Evolutionary conservation across 1,140 invertebrate species (phyloP), one percentile per base, ranked within the genome.

Genomic region (Cataglyphis hispanica): DNA sequence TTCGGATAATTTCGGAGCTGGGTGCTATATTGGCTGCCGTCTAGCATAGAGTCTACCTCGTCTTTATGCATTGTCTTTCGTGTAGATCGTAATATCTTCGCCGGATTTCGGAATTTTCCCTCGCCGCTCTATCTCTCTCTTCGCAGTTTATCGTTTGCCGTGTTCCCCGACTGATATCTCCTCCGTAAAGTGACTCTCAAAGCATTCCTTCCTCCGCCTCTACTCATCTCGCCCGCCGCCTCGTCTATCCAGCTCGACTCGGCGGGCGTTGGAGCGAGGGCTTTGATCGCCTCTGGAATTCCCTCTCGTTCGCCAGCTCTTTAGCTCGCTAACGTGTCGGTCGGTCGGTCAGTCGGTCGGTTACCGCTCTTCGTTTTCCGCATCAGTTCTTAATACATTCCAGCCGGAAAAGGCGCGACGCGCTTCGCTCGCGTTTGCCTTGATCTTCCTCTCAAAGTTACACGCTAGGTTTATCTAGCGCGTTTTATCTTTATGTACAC

Each of bases 371-470:
- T 72, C 34, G n/a, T 22, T 56, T 61, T 40, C 50, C 58, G 74
- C 86, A 61, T 53, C 46, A 4, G 25, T 43, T 31, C 61, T 66
- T 86, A 89, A 86, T 89, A 89, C 74, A 88, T 89, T 86, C 77
- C 61, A 89, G 80, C 72, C 76, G 22, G 43, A 25, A 56, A 70
- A 72, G 46, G 34, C 64, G 60, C 87, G 74, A 67, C 25, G 70
- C 50, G 76, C 58, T 25, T 46, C 67, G 40, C 70, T 58, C 80
- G 58, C 56, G 72, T 66, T 83, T 60, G 77, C 81, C 87, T 87
- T 88, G 81, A 90, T 90, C 89, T 90, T 88, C 22, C 74, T 61
- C 63, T 69, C 63, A 61, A 87, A 64, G 78, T 89, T 84, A 86
- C 66, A 74, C 84, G 85, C 78, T 72, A 64, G 87, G 77, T 89